Evolutionary conservation across 2,888 invertebrate genomes (phyloP).

Genomic region (Tenthredo livida): DNA sequence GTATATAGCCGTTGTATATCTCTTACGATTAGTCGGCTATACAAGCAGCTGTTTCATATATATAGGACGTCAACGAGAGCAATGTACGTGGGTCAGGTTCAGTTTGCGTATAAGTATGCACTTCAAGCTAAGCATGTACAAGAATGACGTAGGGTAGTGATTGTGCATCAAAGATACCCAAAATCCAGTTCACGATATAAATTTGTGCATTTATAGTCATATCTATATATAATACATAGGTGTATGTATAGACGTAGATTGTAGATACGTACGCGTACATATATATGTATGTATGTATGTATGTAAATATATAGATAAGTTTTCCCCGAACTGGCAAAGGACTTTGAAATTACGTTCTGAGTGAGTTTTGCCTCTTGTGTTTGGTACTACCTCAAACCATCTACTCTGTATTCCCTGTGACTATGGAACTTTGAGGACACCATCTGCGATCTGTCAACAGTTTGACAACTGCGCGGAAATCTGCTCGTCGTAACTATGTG

Average conservation of each 20-base stretch:
- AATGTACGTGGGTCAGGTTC: constrained; percentile 13
- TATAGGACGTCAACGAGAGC: background rate
- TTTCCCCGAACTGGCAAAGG: background rate
- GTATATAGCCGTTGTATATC: background rate
- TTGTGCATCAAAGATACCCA: background rate
- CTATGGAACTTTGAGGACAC: constrained; percentile 15
- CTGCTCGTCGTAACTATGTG: background rate
- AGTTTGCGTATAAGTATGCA: background rate
- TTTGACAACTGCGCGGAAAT: constrained; percentile 32
- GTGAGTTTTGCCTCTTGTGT: background rate
- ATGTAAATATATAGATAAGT: background rate
- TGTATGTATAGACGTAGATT: background rate
- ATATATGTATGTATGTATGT: background rate
- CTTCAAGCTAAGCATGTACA: background rate
- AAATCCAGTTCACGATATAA: background rate
- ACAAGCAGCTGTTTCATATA: background rate
- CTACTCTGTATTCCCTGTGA: constrained; percentile 22
- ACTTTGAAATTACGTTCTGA: constrained; percentile 9
- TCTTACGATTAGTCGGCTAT: background rate
- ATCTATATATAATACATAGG: background rate
- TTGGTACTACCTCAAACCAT: background rate
- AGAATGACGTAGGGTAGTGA: background rate
- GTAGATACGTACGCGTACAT: background rate
- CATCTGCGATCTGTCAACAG: constrained; percentile 44
- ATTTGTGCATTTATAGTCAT: background rate